Conservation (phyloP, 2,797 vertebrate species). For the Acanthurus tractus region DNA sequence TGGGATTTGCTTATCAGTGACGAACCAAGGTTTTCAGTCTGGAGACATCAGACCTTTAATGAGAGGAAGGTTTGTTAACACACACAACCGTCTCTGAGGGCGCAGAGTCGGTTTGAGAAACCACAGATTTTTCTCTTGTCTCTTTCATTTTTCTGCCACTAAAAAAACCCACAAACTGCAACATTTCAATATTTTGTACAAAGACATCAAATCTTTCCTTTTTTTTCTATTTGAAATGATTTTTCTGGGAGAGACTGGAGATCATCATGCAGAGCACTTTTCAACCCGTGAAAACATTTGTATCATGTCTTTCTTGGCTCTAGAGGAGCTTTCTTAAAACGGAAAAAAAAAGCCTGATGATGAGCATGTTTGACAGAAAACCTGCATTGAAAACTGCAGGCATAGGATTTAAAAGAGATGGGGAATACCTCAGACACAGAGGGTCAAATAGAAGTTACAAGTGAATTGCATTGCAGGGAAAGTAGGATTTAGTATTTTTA, state of each 20-base stretch:
- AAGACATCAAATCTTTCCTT: background rate
- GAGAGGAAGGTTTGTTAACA: slow-evolving; percentile 42
- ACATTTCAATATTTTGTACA: background rate
- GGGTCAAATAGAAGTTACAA: background rate
- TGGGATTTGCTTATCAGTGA: slow-evolving; percentile 58
- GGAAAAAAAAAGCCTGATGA: slow-evolving; percentile 1
- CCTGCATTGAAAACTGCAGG: background rate
- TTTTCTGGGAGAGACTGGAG: background rate
- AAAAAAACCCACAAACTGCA: slow-evolving; percentile 1
- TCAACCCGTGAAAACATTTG: background rate
- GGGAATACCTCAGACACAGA: background rate
- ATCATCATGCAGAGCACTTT: slow-evolving; percentile 1
- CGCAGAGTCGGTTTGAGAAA: slow-evolving; percentile 1
- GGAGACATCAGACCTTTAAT: slow-evolving; percentile 39
- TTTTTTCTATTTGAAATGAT: background rate
- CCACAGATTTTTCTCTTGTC: background rate
- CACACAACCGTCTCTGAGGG: slow-evolving; percentile 10
- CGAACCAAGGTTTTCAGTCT: slow-evolving; percentile 54
- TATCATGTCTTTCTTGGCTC: background rate
- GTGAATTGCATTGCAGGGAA: slow-evolving; percentile 25
- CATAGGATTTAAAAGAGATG: background rate
- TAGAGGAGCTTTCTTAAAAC: background rate
- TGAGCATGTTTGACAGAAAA: slow-evolving; percentile 2
- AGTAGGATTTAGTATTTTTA: background rate
- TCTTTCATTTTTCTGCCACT: slow-evolving; percentile 8